Percentiles rank a stretch among this genome's conserved stretches.
Conservation (phyloP, 2,113 vertebrate genomes). For the Corythaixoides concolor region DNA sequence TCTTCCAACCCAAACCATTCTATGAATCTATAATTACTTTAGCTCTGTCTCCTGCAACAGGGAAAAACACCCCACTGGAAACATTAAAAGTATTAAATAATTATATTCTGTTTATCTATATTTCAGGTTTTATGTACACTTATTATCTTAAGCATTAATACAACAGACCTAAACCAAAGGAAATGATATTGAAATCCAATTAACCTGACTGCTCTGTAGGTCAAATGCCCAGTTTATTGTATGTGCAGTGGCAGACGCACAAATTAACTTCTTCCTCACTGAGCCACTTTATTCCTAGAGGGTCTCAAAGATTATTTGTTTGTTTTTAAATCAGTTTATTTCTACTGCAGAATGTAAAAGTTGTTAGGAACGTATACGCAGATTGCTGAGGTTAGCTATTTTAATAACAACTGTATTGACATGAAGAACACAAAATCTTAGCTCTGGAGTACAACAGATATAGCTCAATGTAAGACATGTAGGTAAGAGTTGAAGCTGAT, state of each 20-base stretch:
- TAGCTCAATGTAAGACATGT: background rate
- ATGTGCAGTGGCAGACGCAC: background rate
- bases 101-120: background rate
- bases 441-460: background rate
- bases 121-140: background rate
- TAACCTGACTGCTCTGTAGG: background rate
- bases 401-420: background rate
- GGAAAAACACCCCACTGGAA: background rate
- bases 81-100: background rate
- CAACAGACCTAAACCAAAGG: background rate
- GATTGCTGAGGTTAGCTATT: background rate
- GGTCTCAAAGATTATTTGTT: background rate
- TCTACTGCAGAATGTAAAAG: background rate
- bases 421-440: background rate
- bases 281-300: background rate
- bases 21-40: background rate
- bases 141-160: background rate
- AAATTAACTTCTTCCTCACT: background rate
- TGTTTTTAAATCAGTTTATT: background rate
- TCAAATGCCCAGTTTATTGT: background rate
- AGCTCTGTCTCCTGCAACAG: background rate
- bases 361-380: background rate
- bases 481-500: background rate
- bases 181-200: background rate
- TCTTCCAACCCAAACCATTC: too few species aligned